These are phyloP conservation scores for Schizothorax lantsangensis DNA, from an alignment of 2,797 vertebrate species.

Conservation along the genomic window DNA sequence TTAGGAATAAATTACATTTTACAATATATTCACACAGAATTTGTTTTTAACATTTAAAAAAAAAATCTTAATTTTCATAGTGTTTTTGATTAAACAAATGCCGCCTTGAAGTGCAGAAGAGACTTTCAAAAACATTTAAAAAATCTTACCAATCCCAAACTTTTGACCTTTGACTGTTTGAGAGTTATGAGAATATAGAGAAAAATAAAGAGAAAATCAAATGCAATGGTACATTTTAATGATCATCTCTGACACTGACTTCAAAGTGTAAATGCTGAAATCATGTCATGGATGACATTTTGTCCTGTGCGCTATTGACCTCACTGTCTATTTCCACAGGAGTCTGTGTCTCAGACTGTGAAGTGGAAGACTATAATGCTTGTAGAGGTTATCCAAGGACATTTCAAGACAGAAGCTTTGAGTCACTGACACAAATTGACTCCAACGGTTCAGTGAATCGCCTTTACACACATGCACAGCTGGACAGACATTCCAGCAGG, in stretches of 20 bases:
- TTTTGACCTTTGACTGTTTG: too few relatives aligned
- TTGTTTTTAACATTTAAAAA: too few relatives aligned
- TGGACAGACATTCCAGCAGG: conserved; percentile 45
- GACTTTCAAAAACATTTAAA: too few relatives aligned
- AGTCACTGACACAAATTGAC: conserved; percentile 1
- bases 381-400: conserved; percentile 20
- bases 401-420: neutral
- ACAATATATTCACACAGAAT: too few relatives aligned
- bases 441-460: neutral
- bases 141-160: too few relatives aligned
- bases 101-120: too few relatives aligned
- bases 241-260: too few relatives aligned
- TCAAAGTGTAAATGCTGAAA: neutral
- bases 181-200: too few relatives aligned
- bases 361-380: neutral
- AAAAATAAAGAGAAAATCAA: neutral
- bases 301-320: neutral
- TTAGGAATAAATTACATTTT: neutral
- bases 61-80: too few relatives aligned
- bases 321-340: neutral
- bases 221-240: neutral
- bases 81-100: too few relatives aligned
- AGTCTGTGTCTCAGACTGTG: conserved; percentile 1
- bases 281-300: neutral
- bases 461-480: conserved; percentile 2